Evolutionary conservation across 2,113 vertebrate genomes (phyloP).

Genomic region (Amazona vittata): DNA sequence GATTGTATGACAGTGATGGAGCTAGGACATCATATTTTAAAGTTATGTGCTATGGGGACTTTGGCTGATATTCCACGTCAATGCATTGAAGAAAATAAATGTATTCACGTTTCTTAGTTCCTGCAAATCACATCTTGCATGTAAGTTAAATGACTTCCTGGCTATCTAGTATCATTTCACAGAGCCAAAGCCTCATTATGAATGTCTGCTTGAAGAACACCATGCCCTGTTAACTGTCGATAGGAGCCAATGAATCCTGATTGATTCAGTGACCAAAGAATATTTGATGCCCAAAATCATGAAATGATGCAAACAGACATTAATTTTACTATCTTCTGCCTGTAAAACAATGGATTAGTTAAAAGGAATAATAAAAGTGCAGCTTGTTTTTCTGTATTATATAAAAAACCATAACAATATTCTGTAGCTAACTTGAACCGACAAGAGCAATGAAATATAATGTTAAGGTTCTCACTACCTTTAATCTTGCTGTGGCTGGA

Average conservation of each 20-base stretch:
- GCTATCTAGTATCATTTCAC: not conserved
- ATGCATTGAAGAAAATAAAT: not conserved
- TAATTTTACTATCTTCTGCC: not conserved
- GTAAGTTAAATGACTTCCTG: not conserved
- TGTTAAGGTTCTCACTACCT: not conserved
- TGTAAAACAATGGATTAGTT: not conserved
- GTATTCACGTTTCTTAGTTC: not conserved
- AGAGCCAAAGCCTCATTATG: not conserved
- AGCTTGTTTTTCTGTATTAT: not conserved
- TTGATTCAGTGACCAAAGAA: not conserved
- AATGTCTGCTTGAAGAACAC: not conserved
- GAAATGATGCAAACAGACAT: slow-evolving; percentile 7
- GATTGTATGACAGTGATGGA: not conserved
- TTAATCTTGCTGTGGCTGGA: not conserved
- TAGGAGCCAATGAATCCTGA: slow-evolving; percentile 11
- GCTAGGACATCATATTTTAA: not conserved
- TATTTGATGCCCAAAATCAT: slow-evolving; percentile 26
- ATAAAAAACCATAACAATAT: not conserved
- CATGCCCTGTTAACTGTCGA: not conserved
- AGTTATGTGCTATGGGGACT: not conserved
- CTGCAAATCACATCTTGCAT: not conserved
- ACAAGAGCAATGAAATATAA: not conserved
- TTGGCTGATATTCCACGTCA: not conserved
- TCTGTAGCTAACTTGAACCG: not conserved
- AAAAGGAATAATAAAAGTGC: not conserved